Evolutionary conservation across 2,113 vertebrate genomes (phyloP).

Genomic region (Saimiri boliviensis): DNA sequence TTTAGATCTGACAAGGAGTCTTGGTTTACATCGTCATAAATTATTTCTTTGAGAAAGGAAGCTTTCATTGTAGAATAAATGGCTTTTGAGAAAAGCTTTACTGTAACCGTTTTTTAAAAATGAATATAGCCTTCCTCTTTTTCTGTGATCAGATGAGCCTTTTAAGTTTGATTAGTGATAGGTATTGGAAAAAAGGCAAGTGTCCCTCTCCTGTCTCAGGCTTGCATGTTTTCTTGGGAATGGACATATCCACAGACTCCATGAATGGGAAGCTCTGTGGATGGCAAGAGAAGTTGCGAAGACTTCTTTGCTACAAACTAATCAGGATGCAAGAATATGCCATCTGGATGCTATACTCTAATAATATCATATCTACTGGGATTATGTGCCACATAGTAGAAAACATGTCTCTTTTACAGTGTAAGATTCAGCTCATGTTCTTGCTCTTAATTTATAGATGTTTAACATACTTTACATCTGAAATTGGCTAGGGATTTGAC

Average conservation of each 20-base stretch:
- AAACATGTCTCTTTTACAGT: background rate
- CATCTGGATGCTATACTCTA: background rate
- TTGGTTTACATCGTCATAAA: background rate
- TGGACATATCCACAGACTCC: accelerated
- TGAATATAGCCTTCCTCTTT: background rate
- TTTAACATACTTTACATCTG: background rate
- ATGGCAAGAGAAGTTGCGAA: background rate
- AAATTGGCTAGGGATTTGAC: constrained; percentile 40
- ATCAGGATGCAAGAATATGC: background rate
- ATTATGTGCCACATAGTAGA: background rate
- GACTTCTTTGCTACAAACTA: background rate
- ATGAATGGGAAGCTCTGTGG: background rate
- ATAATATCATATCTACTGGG: background rate
- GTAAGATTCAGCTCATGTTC: constrained; percentile 5
- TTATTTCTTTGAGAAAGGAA: background rate
- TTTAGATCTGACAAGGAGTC: background rate
- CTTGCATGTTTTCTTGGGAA: background rate
- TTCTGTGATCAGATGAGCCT: background rate
- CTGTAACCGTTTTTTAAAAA: background rate
- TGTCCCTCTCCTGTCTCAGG: background rate
- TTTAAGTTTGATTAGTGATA: background rate
- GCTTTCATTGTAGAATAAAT: background rate
- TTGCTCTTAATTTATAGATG: constrained; percentile 8
- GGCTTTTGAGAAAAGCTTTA: background rate
- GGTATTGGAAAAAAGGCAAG: background rate